phyloP scores from a whole-genome alignment of 1,140 invertebrate species.

The Caenorhabditis tropicalis region DNA sequence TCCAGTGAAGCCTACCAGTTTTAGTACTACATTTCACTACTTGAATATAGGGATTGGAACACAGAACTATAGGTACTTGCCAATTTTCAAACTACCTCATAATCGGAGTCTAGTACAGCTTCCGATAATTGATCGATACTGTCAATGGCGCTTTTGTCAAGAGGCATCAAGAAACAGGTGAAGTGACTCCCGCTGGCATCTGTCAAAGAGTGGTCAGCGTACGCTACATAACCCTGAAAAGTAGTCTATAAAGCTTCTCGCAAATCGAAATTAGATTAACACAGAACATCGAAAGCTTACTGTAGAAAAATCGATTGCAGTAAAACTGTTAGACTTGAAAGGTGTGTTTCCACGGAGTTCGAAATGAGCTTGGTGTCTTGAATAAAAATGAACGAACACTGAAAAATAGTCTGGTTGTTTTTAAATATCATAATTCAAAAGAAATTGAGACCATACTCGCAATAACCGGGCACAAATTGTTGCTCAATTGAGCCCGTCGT shows the following conservation, averaged over 20 bases:
- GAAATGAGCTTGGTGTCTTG: slow-evolving; percentile 64
- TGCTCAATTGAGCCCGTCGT: too few relatives aligned
- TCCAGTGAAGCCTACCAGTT: too few relatives aligned
- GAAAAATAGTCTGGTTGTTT: background rate
- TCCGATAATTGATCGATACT: slow-evolving; percentile 43
- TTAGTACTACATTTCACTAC: too few relatives aligned
- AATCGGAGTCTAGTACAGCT: background rate
- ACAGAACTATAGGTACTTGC: too few relatives aligned
- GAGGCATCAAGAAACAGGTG: slow-evolving; percentile 69
- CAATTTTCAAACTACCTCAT: background rate
- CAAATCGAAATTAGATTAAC: background rate
- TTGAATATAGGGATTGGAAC: too few relatives aligned
- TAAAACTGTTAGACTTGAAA: slow-evolving; percentile 71
- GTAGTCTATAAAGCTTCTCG: background rate
- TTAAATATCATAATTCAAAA: too few relatives aligned
- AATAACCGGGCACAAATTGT: too few relatives aligned
- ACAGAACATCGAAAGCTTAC: slow-evolving; percentile 52
- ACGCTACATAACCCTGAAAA: slow-evolving; percentile 67
- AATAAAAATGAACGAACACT: slow-evolving; percentile 58
- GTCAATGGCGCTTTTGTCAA: slow-evolving; percentile 59
- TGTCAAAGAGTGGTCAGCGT: slow-evolving; percentile 69
- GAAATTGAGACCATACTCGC: too few relatives aligned
- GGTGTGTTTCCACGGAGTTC: slow-evolving; percentile 68
- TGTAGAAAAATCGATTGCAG: slow-evolving; percentile 69
- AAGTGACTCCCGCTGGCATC: slow-evolving; percentile 63